phyloP scores from a whole-genome alignment of 2,888 invertebrate genomes.

The Polyommatus iphigenia region DNA sequence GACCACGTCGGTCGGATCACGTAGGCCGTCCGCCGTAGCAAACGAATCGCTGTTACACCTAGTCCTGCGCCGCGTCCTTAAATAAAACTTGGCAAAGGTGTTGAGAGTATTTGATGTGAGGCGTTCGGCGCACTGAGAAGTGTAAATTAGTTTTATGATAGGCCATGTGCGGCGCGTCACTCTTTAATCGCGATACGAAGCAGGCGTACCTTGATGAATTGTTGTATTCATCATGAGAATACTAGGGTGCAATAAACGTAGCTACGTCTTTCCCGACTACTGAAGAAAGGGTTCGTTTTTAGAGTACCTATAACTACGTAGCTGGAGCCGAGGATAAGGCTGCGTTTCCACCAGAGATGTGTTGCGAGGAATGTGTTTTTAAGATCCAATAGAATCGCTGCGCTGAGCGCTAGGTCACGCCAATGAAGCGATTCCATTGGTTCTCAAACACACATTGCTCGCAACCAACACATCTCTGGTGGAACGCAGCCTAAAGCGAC shows the following conservation, averaged over 20 bases:
- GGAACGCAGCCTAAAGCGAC: no score
- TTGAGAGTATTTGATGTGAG: slow-evolving; percentile 45
- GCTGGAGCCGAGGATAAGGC: neutral
- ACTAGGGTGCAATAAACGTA: neutral
- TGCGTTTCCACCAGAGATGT: no score
- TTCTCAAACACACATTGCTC: no score
- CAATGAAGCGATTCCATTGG: no score
- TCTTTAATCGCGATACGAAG: slow-evolving; percentile 49
- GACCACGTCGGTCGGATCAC: no score
- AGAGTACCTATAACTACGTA: no score
- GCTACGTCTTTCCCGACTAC: neutral
- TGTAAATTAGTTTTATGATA: slow-evolving; percentile 73
- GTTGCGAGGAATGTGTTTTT: no score
- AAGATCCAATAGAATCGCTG: no score
- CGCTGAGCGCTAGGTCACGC: no score
- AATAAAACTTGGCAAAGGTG: slow-evolving; percentile 39
- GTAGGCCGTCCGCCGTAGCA: neutral
- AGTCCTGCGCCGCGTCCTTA: slow-evolving; percentile 6
- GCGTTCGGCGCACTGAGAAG: slow-evolving; percentile 49
- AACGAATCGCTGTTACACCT: neutral
- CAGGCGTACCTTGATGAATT: slow-evolving; percentile 36
- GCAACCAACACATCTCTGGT: no score
- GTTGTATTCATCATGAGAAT: slow-evolving; percentile 10
- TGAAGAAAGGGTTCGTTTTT: neutral
- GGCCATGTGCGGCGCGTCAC: slow-evolving; percentile 68